Base-by-base conservation (phyloP, 2,113 vertebrate species). In the Camelus dromedarius region DNA sequence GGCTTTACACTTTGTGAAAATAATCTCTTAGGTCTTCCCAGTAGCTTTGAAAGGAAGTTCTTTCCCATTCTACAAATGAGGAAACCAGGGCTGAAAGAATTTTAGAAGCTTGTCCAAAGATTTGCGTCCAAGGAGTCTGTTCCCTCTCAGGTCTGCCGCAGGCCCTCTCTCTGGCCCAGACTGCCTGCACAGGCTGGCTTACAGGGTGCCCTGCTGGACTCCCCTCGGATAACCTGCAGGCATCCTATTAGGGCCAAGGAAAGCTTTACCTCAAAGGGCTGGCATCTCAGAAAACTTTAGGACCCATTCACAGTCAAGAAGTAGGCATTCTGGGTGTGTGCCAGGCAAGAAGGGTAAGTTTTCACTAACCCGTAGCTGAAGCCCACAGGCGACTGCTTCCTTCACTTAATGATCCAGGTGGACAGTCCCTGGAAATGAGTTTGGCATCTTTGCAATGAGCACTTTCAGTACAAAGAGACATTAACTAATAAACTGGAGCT, bases 131-230 rank as follows among this genome's bases (percentile, higher is more conserved):
- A 18, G 12, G 35, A 38, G 35, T 35, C 32, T 73, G 16, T 85
- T 7, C 38, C 50, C 38, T 15, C 67, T 56, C 35, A 50, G 6
- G 14, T 62, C n/a, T 54, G 38, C 52, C 32, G 1, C 2, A 12
- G 56, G 24, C 32, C 42, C 3, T 38, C 52, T 24, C 18, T 83
- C 50, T 64, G 69, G 60, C 22, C 38, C 81, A 9, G 9, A 2
- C 30, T n/a, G 20, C 56, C 50, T 4, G 19, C 38, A 66, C 1
- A 2, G 6, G 66, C 79, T 54, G 20, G 15, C 14, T 6, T 38
- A 5, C 1, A 3, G 15, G 3, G 8, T 10, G 4, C 20, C 35
- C 32, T 50, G 18, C 22, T 32, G 11, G 8, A 1, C 26, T 75
- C 52, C 38, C 22, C 64, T 75, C 12, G 19, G 88, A 79, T 30